These are phyloP conservation scores for Ariolimax columbianus DNA, from an alignment of 2,888 invertebrate genomes.

Conservation along the genomic window DNA sequence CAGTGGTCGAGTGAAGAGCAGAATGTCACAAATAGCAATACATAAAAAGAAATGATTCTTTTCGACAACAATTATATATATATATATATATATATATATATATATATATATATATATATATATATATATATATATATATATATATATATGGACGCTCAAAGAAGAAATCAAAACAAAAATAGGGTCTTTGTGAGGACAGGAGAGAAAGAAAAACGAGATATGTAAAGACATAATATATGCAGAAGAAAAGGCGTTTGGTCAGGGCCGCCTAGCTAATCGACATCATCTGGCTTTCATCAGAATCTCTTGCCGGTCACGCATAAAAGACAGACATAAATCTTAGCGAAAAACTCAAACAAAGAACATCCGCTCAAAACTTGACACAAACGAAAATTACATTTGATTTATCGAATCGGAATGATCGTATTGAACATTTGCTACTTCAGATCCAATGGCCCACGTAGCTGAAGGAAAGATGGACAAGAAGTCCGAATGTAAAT, in stretches of 20 bases:
- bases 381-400: constrained; percentile 26
- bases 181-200: too few species aligned
- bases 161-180: too few species aligned
- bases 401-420: constrained; percentile 25
- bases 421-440: constrained; percentile 25
- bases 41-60: too few species aligned
- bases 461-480: neutral
- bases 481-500: constrained; percentile 6
- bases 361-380: constrained; percentile 16
- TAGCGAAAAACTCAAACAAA: constrained; percentile 5
- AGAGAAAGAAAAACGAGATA: neutral
- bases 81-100: too few species aligned
- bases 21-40: too few species aligned
- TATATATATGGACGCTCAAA: too few species aligned
- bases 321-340: constrained; percentile 19
- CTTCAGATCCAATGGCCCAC: neutral
- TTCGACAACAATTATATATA: too few species aligned
- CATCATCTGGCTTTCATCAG: constrained; percentile 9
- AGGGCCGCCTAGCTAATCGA: neutral
- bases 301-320: neutral
- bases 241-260: neutral
- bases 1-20: too few species aligned
- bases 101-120: too few species aligned
- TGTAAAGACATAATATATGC: neutral
- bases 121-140: too few species aligned